Percentiles rank a stretch among this genome's conserved stretches.
Evolutionary conservation across 2,113 vertebrate species (phyloP).

Genomic region (Dicerorhinus sumatrensis): DNA sequence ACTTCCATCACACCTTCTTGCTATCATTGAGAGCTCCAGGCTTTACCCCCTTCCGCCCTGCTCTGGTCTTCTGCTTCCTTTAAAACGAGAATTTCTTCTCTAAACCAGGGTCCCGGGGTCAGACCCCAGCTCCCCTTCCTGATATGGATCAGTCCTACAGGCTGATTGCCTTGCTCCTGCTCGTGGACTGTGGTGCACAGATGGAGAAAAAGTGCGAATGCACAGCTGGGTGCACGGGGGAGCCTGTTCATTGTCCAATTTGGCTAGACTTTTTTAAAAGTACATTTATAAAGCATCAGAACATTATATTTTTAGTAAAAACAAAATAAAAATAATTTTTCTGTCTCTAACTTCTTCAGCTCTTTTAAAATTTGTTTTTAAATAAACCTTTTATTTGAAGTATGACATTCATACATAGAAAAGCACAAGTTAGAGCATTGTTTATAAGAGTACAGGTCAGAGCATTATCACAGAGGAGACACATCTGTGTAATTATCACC

Average conservation of each 20-base stretch:
- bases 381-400: neutral
- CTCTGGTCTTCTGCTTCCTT: neutral
- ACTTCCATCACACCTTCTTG: neutral
- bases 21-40: neutral
- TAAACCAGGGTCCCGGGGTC: neutral
- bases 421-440: neutral
- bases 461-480: neutral
- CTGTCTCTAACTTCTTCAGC: neutral
- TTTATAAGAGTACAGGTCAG: neutral
- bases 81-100: neutral
- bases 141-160: neutral
- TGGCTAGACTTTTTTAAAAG: neutral
- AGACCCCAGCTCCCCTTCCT: neutral
- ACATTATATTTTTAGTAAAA: slow-evolving; percentile 6
- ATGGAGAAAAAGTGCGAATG: neutral
- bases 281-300: neutral
- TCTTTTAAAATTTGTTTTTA: neutral
- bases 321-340: neutral
- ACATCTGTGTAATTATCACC: neutral
- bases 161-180: neutral
- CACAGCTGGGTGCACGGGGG: no score
- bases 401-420: neutral
- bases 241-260: neutral
- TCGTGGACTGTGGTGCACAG: neutral
- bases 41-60: neutral